Base-by-base conservation (phyloP, 2,113 vertebrate genomes). In the Pyxicephalus adspersus region DNA sequence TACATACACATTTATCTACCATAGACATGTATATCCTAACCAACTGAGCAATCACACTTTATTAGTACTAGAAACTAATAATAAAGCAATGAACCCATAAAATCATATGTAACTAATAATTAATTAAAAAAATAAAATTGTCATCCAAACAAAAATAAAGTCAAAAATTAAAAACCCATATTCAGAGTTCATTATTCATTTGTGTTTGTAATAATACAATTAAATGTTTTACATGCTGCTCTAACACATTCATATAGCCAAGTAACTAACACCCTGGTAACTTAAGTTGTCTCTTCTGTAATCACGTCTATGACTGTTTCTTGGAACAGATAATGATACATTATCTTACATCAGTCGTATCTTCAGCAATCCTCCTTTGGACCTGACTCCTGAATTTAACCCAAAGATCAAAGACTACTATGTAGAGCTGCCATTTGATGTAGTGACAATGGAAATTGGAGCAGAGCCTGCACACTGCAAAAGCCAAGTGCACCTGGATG, bases 381-480 rank as follows among this genome's bases (percentile, higher is more conserved):
- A 90, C 16, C 84, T 98, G 85, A 94, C 86, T 66, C 97, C 97
- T 18, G 89, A 88, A 38, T 99, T 98, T 90, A 93, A 92, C 70
- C 92, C 95, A 2, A 72, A 87, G 84, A 91, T 96, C 85, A 98
- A 91, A 87, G 94, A 95, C 82, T 99, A 99, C 86, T 91, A 87
- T 0, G 87, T 92, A 9, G 95, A 98, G 87, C 95, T 98, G 22
- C 93, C 95, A 29, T 99, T 99, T 15, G 95, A 98, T 85, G 89
- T 93, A 28, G 90, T 97, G 74, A 95, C 84, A 3, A 88, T 98
- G 72, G 90, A 90, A 58, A 94, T 98, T 79, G 89, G 92, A 29
- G 95, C 95, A 0, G 91, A 95, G 84, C 88, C 95, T 1, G 76
- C 90, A 18, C 93, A 92, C 28, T 86, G 92, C 8, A 90, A 84